These are phyloP conservation scores for Sciurus carolinensis DNA, from an alignment of 2,797 vertebrate species.

Conservation along the genomic window DNA sequence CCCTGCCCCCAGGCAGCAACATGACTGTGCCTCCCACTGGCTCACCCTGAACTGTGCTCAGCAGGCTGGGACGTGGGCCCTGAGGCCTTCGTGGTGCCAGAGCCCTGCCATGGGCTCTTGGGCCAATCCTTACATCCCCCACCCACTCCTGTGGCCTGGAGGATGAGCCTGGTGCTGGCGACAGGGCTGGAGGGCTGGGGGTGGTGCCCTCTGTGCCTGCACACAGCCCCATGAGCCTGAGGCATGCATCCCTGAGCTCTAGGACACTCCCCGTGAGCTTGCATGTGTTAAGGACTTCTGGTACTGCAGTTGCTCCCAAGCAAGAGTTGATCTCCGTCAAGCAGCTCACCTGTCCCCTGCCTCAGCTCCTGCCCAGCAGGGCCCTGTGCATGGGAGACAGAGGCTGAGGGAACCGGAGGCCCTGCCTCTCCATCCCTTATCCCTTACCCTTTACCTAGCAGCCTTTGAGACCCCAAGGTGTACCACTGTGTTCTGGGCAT, in stretches of 20 bases:
- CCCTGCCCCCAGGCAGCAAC: background rate
- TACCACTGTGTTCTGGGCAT: background rate
- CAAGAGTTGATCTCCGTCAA: background rate
- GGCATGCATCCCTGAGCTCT: background rate
- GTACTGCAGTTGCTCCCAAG: background rate
- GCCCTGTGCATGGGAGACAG: background rate
- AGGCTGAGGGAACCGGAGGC: background rate
- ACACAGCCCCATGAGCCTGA: too few relatives aligned
- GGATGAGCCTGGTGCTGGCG: background rate
- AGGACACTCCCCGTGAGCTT: background rate
- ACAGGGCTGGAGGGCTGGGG: background rate
- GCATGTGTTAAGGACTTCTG: background rate
- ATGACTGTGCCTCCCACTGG: background rate
- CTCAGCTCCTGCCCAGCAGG: background rate
- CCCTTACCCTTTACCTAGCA: background rate
- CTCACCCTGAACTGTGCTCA: background rate
- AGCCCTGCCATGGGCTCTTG: background rate
- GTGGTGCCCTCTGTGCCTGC: background rate
- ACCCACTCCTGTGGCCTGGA: rapidly evolving
- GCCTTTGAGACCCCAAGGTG: background rate
- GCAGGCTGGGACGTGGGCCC: background rate
- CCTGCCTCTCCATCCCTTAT: rapidly evolving
- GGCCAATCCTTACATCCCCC: background rate
- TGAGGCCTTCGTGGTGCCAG: background rate
- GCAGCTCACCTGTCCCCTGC: background rate